These are phyloP conservation scores for Saxicola maurus DNA, from an alignment of 2,797 vertebrate genomes.

Conservation along the genomic window DNA sequence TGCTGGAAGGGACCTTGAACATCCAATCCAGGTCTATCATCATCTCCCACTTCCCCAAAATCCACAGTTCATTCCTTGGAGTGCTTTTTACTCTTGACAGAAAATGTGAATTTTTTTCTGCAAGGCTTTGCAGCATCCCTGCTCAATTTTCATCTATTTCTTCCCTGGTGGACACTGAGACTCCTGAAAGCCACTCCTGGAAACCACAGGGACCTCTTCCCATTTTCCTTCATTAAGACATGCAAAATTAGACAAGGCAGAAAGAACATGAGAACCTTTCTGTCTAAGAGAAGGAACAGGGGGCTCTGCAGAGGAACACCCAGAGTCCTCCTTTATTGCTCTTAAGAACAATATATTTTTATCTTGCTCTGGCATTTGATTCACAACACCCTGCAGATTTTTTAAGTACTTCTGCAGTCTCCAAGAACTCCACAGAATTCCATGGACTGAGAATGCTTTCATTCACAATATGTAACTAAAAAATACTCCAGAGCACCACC, in stretches of 20 bases:
- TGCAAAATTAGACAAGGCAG: neutral
- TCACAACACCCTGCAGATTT: neutral
- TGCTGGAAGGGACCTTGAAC: neutral
- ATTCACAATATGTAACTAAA: neutral
- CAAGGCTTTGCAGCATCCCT: neutral
- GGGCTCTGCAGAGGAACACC: neutral
- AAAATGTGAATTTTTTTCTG: neutral
- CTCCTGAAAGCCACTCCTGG: neutral
- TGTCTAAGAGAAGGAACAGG: neutral
- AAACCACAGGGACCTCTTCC: neutral
- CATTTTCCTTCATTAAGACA: neutral
- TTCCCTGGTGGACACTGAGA: neutral
- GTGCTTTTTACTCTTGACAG: neutral
- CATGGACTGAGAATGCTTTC: neutral
- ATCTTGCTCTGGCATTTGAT: neutral
- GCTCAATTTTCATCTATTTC: neutral
- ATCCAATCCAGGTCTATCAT: neutral
- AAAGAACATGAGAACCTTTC: neutral
- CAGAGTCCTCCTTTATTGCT: neutral
- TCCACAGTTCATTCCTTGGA: fast-evolving
- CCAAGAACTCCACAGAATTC: neutral
- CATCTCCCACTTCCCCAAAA: neutral
- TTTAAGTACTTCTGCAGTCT: neutral
- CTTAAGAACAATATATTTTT: neutral
- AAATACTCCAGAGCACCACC: neutral